Evolutionary conservation across 1,140 invertebrate species (phyloP), one percentile per base, ranked within the genome.

Genomic region (Mylabris phalerata): DNA sequence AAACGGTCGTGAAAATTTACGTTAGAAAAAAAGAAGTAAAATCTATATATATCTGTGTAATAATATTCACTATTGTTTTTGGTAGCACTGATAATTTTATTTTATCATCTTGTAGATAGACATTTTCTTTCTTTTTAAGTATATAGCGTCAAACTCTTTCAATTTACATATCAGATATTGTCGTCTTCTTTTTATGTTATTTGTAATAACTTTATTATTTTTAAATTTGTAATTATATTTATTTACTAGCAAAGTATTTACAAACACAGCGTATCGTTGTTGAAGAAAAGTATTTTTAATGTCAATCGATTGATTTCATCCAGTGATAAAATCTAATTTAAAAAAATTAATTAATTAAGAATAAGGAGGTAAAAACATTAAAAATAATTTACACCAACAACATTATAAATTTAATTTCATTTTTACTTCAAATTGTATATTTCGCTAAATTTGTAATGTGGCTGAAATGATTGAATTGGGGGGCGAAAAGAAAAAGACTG

Each of bases 11-110:
- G 32, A 7, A 4, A 32, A 19, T 19, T 19, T 19, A 32, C 32
- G 32, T 32, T 32, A 32, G 7, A 32, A 32, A 32, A 32, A 32
- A 32, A 32, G 32, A 32, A 32, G 4, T 58, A 57, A 50, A 50
- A 41, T 57, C 43, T 57, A 57, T 54, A 32, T 55, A 59, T 55
- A 44, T 54, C 26, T 45, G 27, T 58, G 13, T 32, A 32, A 32
- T 32, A 19, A 19, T 59, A 55, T 50, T 55, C 62, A 63, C 54
- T 57, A 60, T 55, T 66, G 65, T 66, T 66, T 66, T 66, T 57
- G 59, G 65, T 66, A 64, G 65, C 62, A 66, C 65, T 64, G 55
- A 60, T 54, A 59, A 60, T 27, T 54, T 63, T 50, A 43, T 60
- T 63, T 62, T n/a, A 59, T 32, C 32, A 51, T 47, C 27, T 42